phyloP scores from a whole-genome alignment of 1,140 invertebrate species.

The Apis mellifera region DNA sequence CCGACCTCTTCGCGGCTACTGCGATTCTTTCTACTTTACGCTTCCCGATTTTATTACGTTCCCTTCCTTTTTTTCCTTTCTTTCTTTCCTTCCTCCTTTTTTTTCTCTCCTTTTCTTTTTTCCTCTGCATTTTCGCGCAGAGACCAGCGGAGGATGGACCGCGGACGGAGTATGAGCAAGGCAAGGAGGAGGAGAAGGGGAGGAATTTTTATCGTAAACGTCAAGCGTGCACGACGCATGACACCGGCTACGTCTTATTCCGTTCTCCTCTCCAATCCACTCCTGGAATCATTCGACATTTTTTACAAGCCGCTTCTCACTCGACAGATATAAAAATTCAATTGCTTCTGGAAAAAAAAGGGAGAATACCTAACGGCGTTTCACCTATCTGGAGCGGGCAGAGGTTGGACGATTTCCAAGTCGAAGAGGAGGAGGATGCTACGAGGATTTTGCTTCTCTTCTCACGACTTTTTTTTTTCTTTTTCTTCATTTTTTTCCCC shows the following conservation, averaged over 20 bases:
- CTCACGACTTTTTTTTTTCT: neutral
- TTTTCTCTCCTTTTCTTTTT: neutral
- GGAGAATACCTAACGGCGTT: slow-evolving; percentile 31
- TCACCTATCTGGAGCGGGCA: slow-evolving; percentile 52
- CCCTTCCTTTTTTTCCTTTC: neutral
- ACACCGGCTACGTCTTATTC: slow-evolving; percentile 19
- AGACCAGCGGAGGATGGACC: neutral
- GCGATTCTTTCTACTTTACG: neutral
- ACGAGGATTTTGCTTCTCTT: slow-evolving; percentile 40
- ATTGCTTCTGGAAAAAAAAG: slow-evolving; percentile 62
- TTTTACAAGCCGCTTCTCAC: slow-evolving; percentile 49
- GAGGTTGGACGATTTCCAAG: slow-evolving; percentile 64
- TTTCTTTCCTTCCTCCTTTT: neutral
- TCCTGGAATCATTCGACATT: slow-evolving; percentile 47
- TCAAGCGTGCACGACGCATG: slow-evolving; percentile 36
- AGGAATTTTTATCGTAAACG: slow-evolving; percentile 29
- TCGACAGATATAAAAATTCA: slow-evolving; percentile 68
- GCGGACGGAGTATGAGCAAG: too few relatives aligned
- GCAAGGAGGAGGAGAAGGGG: neutral
- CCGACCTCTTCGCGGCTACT: neutral
- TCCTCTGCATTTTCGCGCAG: neutral
- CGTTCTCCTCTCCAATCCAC: neutral
- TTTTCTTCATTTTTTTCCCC: neutral
- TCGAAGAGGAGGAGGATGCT: slow-evolving; percentile 42
- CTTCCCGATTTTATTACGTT: neutral